Percentiles rank a stretch among this genome's conserved stretches.
Conservation (phyloP, 2,888 invertebrate genomes). For the Campoplex capitator region DNA sequence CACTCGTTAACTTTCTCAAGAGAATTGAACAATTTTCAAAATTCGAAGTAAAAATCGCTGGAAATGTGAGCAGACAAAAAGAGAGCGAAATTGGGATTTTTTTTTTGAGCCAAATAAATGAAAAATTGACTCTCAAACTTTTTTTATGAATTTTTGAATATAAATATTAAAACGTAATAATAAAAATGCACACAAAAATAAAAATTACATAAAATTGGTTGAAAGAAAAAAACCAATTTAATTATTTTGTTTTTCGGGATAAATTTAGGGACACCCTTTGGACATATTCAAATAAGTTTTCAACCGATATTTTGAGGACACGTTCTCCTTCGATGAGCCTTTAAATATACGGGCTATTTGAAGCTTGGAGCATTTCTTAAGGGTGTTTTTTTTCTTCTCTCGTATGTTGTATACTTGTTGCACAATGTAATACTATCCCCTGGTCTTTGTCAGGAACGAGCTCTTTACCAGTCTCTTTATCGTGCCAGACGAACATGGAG, state of each 20-base stretch:
- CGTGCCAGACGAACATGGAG: constrained; percentile 75
- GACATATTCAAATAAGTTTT: constrained; percentile 50
- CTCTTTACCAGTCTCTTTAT: constrained; percentile 80
- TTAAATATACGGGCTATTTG: constrained; percentile 84
- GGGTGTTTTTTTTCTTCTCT: constrained; percentile 77
- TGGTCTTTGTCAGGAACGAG: constrained; percentile 70
- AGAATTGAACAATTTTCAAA: not conserved
- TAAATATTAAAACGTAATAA: too few species aligned
- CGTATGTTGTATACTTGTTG: constrained; percentile 80
- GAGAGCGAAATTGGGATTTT: too few species aligned
- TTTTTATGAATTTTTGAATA: too few species aligned
- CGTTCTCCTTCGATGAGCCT: constrained; percentile 59
- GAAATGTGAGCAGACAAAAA: too few species aligned
- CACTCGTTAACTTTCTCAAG: not conserved
- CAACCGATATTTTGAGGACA: constrained; percentile 83
- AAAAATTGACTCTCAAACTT: too few species aligned
- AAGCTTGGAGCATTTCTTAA: constrained; percentile 80
- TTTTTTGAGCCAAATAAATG: too few species aligned
- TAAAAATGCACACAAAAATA: too few species aligned
- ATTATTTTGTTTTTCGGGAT: not conserved
- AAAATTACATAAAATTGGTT: too few species aligned
- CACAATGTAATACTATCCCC: constrained; percentile 84
- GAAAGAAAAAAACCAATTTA: not conserved
- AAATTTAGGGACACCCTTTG: constrained; percentile 9
- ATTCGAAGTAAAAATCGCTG: not conserved